These are phyloP conservation scores for Mactromeris polynyma DNA, from an alignment of 2,888 invertebrate genomes.

Conservation along the genomic window DNA sequence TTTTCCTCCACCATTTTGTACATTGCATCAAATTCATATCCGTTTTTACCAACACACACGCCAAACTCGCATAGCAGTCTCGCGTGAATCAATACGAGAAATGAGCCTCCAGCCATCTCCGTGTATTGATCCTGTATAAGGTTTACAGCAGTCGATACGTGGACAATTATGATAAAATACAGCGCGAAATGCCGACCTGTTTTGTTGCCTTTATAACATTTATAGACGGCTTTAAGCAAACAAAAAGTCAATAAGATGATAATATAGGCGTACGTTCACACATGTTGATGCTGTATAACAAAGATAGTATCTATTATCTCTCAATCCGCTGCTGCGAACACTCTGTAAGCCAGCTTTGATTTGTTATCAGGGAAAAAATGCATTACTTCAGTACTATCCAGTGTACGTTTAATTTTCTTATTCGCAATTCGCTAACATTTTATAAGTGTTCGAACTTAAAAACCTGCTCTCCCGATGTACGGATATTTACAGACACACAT, in stretches of 20 bases:
- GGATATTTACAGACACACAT: too few species aligned
- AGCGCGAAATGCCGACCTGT: background rate
- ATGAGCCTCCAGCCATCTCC: background rate
- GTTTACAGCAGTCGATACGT: background rate
- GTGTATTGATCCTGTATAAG: background rate
- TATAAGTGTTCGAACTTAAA: too few species aligned
- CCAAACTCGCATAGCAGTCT: background rate
- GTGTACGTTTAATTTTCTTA: too few species aligned
- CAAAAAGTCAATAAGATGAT: background rate
- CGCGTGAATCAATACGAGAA: background rate
- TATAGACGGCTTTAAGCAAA: background rate
- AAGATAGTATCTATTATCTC: background rate
- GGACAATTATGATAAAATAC: constrained; percentile 8
- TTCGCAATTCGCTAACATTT: too few species aligned
- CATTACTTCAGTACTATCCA: too few species aligned
- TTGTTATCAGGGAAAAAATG: too few species aligned
- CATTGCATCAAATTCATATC: constrained; percentile 5
- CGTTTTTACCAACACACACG: background rate
- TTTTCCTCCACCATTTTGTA: background rate
- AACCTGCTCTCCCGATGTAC: too few species aligned
- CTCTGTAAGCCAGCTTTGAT: too few species aligned
- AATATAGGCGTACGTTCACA: background rate
- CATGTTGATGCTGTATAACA: background rate
- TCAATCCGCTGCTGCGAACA: background rate
- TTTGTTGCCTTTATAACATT: background rate